A percentile compares a stretch with the other conserved stretches of the same genome.
Evolutionary conservation across 2,113 vertebrate species (phyloP).

Genomic region (Mastomys natalensis): DNA sequence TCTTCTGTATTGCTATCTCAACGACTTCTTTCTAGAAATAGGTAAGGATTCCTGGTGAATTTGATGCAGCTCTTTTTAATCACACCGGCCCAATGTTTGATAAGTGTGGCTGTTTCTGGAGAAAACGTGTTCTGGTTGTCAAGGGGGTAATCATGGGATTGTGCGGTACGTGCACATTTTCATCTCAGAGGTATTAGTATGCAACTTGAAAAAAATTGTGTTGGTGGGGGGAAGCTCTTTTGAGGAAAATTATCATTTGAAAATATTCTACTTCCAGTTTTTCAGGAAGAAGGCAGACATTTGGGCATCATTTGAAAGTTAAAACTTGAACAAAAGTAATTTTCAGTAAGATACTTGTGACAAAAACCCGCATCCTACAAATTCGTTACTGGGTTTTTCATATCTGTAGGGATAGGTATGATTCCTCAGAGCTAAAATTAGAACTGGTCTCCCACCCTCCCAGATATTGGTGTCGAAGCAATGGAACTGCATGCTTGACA

Average conservation of each 20-base stretch:
- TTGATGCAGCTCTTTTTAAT: constrained; percentile 12
- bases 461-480: constrained; percentile 55
- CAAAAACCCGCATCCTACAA: constrained; percentile 38
- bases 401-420: constrained; percentile 36
- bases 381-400: constrained; percentile 23
- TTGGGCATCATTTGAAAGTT: constrained; percentile 9
- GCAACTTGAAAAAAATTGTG: constrained; percentile 54
- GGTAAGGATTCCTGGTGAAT: constrained; percentile 39
- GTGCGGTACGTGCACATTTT: constrained; percentile 55
- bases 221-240: constrained; percentile 9
- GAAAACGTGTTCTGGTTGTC: constrained; percentile 41
- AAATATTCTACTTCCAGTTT: constrained; percentile 65
- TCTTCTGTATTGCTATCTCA: neutral
- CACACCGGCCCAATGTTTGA: neutral
- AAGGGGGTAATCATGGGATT: constrained; percentile 18
- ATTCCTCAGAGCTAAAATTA: constrained; percentile 71
- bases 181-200: constrained; percentile 61
- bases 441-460: constrained; percentile 43
- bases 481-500: constrained; percentile 13
- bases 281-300: constrained; percentile 72
- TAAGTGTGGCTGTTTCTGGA: neutral
- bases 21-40: neutral
- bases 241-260: constrained; percentile 64
- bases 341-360: constrained; percentile 46
- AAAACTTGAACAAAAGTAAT: constrained; percentile 53